phyloP scores from a whole-genome alignment of 2,113 vertebrate genomes.

The Pogona vitticeps region DNA sequence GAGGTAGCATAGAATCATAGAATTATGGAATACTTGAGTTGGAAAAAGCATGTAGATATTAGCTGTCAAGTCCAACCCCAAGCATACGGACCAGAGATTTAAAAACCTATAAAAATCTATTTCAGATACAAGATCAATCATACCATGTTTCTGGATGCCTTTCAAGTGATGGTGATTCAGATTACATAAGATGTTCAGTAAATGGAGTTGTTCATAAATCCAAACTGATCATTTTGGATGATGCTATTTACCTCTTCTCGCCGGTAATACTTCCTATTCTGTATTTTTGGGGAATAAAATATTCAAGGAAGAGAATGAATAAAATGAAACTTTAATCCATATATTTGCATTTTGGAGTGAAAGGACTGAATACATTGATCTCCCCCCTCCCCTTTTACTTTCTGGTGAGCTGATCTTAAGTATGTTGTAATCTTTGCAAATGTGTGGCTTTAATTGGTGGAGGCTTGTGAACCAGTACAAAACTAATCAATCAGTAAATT shows the following conservation, averaged over 20 bases:
- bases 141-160: constrained; percentile 85
- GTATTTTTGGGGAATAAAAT: constrained; percentile 13
- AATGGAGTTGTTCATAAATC: constrained; percentile 83
- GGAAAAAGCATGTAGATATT: neutral
- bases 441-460: constrained; percentile 27
- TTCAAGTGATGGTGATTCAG: constrained; percentile 72
- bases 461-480: neutral
- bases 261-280: constrained; percentile 75
- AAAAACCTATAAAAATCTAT: constrained; percentile 4
- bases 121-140: constrained; percentile 82
- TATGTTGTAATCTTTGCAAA: constrained; percentile 5
- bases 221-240: constrained; percentile 87
- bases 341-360: constrained; percentile 3
- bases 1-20: no score
- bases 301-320: neutral
- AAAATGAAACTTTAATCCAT: neutral
- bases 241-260: constrained; percentile 89
- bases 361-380: neutral
- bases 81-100: neutral
- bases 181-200: constrained; percentile 85
- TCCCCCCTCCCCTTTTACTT: neutral
- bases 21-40: neutral
- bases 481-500: neutral
- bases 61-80: no score
- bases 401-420: neutral